A percentile compares a stretch with the other conserved stretches of the same genome.
phyloP scores from a whole-genome alignment of 2,113 vertebrate genomes.

The Bos indicus region DNA sequence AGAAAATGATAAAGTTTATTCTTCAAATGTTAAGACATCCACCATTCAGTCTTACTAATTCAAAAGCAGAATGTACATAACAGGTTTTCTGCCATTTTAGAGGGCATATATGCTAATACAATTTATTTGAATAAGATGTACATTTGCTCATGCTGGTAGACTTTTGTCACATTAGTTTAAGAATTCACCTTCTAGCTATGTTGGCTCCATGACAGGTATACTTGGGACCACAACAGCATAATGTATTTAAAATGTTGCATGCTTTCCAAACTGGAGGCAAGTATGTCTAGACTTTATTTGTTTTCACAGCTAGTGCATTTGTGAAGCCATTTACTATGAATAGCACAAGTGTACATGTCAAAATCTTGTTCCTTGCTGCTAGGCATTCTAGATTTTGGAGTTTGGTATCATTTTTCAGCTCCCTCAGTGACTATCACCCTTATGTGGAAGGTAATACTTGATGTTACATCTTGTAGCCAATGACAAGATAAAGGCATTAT shows the following conservation, averaged over 20 bases:
- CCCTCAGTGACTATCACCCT: neutral
- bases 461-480: neutral
- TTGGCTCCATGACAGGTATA: neutral
- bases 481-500: neutral
- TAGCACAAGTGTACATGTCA: neutral
- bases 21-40: neutral
- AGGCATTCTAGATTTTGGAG: neutral
- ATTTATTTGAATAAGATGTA: conserved; percentile 48
- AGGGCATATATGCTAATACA: neutral
- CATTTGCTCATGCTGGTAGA: conserved; percentile 50
- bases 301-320: neutral
- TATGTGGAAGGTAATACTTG: neutral
- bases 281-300: neutral
- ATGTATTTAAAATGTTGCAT: neutral
- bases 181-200: conserved; percentile 17
- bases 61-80: neutral
- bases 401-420: neutral
- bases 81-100: neutral
- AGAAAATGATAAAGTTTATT: neutral
- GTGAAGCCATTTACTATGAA: conserved; percentile 27
- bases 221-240: conserved; percentile 27
- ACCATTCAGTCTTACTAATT: neutral
- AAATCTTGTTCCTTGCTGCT: conserved; percentile 3
- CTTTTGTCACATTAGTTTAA: conserved; percentile 43
- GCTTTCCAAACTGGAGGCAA: neutral